Conservation (phyloP, 1,140 invertebrate species). For the Lineus longissimus region DNA sequence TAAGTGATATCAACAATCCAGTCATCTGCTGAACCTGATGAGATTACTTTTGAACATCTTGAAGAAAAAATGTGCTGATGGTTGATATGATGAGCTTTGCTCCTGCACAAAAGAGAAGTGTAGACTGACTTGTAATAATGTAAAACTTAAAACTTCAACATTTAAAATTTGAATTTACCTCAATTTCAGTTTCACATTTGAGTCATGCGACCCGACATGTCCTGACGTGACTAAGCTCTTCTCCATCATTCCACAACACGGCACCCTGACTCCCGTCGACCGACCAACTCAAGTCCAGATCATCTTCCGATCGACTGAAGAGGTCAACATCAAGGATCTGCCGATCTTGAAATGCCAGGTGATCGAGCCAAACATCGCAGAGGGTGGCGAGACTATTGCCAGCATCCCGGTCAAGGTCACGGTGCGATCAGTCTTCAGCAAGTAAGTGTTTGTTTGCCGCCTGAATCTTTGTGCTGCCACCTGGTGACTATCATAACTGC, state of each 20-base stretch:
- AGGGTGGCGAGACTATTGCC: conserved; percentile 50
- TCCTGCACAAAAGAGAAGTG: background rate
- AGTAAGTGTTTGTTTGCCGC: conserved; percentile 33
- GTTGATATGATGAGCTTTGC: background rate
- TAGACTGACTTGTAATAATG: too few relatives aligned
- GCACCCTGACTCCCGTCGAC: conserved; percentile 40
- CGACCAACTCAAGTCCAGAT: conserved; percentile 41
- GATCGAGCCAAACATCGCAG: conserved; percentile 48
- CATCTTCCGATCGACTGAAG: conserved; percentile 45
- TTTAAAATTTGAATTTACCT: background rate
- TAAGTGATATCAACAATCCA: conserved; percentile 24
- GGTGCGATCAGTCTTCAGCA: conserved; percentile 49
- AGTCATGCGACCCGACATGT: conserved; percentile 35
- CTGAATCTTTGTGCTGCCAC: background rate
- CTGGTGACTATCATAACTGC: background rate
- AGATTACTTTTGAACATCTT: too few relatives aligned
- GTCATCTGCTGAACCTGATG: background rate
- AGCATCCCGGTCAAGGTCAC: conserved; percentile 53
- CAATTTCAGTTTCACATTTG: conserved; percentile 46
- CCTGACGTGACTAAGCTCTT: conserved; percentile 41
- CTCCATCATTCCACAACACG: conserved; percentile 41
- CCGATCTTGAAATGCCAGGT: conserved; percentile 51
- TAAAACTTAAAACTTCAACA: too few relatives aligned
- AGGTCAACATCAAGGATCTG: conserved; percentile 46
- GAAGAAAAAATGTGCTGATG: too few relatives aligned